A percentile compares a stretch with the other conserved stretches of the same genome.
These are phyloP conservation scores for Agrenia bidenticulata DNA, from an alignment of 2,888 invertebrate species.

Conservation along the genomic window DNA sequence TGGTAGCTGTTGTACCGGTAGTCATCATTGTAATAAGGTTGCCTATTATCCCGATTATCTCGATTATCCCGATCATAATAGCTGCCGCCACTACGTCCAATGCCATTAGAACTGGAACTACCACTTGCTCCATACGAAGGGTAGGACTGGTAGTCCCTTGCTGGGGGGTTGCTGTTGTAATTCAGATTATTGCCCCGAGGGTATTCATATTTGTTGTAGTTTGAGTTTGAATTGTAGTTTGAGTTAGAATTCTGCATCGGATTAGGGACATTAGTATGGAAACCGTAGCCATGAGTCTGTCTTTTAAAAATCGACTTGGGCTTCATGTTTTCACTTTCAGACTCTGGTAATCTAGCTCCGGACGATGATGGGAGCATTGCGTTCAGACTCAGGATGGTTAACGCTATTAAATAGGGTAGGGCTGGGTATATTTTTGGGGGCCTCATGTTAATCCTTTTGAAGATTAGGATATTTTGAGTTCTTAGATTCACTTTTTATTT, in stretches of 20 bases:
- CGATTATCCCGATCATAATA: not conserved
- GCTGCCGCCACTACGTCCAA: not conserved
- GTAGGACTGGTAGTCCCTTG: not conserved
- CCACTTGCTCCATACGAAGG: not conserved
- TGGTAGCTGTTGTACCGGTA: conserved; percentile 10
- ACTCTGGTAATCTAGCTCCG: not conserved
- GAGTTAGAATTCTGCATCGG: not conserved
- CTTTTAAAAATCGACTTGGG: not conserved
- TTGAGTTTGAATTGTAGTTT: not conserved
- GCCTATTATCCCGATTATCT: not conserved
- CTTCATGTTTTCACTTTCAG: not conserved
- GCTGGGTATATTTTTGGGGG: not conserved
- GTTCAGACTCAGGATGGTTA: not conserved
- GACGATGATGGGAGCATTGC: not conserved
- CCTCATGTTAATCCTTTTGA: not conserved
- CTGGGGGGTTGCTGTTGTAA: not conserved
- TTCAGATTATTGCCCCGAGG: not conserved
- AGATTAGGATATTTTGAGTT: not conserved
- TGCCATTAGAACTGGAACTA: not conserved
- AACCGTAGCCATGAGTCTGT: conserved; percentile 3
- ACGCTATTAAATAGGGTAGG: not conserved
- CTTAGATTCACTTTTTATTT: conserved; percentile 3
- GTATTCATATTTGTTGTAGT: not conserved
- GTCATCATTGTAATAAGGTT: conserved; percentile 9
- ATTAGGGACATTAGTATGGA: conserved; percentile 2